Evolutionary conservation across 2,113 vertebrate genomes (phyloP), one percentile per base, ranked within the genome.

Genomic region (Ascaphus truei): DNA sequence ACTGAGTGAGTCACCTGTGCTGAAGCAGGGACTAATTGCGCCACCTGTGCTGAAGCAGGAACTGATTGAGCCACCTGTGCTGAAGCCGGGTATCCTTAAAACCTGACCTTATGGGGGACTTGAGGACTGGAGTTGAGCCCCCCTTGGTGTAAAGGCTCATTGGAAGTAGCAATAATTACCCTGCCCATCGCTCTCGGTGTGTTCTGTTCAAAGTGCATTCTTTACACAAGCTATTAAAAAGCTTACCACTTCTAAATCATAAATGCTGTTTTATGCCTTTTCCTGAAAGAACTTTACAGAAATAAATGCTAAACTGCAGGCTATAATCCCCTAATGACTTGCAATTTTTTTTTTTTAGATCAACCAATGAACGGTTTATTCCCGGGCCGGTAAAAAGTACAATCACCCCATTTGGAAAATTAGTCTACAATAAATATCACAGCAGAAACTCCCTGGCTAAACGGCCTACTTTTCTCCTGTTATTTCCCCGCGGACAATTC

Each of bases 201-300:
- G 7, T 16, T 51, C 4, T 27, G 26, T 39, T 36, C 11, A 66
- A 72, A 68, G 22, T 5, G 18, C n/a, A 3, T 29, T 75, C 72
- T 41, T 39, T 62, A 59, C 2, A 69, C 12, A 75, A 73, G 18
- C 3, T 57, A 68, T 53, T 73, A 60, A 55, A 71, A 57, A 68
- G 15, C 31, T 34, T 53, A 9, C 48, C 10, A 59, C 29, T 72
- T 18, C 36, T 68, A 48, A 69, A 56, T 51, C 23, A 45, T 0
- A 8, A 61, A 45, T 50, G 20, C 20, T 3, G 8, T 31, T 41
- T 66, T 56, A 45, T 25, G 3, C 5, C 59, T 73, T 72, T 72
- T 73, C 9, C 7, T 45, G 61, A 34, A 34, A 51, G 36, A 3
- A 29, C 72, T 71, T 67, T 20, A 73, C 2, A 36, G 26, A 55